phyloP scores from a whole-genome alignment of 2,888 invertebrate genomes.

The Coelogynopora nodosa region DNA sequence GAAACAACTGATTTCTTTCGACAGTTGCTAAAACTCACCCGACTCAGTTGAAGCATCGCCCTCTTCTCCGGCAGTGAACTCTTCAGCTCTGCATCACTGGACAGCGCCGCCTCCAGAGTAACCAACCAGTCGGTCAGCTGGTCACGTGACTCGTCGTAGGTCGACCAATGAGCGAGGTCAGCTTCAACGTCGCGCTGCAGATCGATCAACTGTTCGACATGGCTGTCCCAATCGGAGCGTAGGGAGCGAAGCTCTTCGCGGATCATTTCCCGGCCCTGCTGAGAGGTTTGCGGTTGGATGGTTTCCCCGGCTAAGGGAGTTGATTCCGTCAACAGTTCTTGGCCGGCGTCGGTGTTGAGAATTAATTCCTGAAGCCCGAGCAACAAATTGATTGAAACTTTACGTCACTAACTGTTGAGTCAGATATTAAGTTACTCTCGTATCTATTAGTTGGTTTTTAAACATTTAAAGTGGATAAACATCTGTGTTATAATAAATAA shows the following conservation, averaged over 20 bases:
- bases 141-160: background rate
- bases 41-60: background rate
- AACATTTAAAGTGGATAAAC: too few relatives aligned
- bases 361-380: background rate
- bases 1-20: too few relatives aligned
- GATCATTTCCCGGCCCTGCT: conserved; percentile 8
- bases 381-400: too few relatives aligned
- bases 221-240: background rate
- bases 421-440: too few relatives aligned
- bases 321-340: background rate
- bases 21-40: too few relatives aligned
- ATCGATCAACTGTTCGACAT: background rate
- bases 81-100: background rate
- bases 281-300: background rate
- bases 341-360: background rate
- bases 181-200: background rate
- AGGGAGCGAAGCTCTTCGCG: conserved; percentile 8
- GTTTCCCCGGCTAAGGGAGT: background rate
- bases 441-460: too few relatives aligned
- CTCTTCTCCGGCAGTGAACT: background rate
- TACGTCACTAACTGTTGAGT: too few relatives aligned
- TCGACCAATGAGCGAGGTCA: conserved; percentile 18
- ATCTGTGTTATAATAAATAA: too few relatives aligned
- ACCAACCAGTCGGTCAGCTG: conserved; percentile 6
- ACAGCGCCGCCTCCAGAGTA: background rate